Percentiles rank a stretch among this genome's conserved stretches.
Evolutionary conservation across 2,113 vertebrate species (phyloP).

Genomic region (Hemicordylus capensis): DNA sequence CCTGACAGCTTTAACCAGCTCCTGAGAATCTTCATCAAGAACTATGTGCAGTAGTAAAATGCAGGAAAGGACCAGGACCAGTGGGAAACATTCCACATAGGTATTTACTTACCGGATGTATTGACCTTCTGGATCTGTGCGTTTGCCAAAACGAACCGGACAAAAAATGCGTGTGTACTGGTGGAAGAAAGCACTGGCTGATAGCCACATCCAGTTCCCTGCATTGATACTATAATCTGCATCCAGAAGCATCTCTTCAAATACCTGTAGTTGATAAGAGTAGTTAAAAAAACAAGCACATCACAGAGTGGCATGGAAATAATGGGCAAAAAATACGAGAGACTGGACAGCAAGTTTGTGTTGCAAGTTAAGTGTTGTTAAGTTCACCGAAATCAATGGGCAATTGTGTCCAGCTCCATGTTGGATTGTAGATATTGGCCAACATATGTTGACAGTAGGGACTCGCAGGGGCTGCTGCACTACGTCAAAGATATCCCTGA

Average conservation of each 20-base stretch:
- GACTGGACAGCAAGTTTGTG: background rate
- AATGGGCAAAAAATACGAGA: background rate
- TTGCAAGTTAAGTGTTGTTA: no score
- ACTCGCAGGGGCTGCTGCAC: no score
- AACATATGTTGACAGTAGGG: no score
- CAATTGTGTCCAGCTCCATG: no score
- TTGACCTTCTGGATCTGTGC: constrained; percentile 61
- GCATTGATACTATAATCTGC: constrained; percentile 72
- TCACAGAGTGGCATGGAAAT: background rate
- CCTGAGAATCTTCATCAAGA: background rate
- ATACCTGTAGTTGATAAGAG: constrained; percentile 55
- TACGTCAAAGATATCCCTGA: no score
- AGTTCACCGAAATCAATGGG: no score
- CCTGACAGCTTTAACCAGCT: background rate
- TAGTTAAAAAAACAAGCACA: background rate
- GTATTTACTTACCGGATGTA: constrained; percentile 52
- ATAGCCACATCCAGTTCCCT: constrained; percentile 76
- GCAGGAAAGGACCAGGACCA: background rate
- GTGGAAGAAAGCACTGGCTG: constrained; percentile 72
- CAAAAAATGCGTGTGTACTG: constrained; percentile 68
- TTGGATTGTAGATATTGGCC: no score
- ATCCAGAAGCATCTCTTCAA: constrained; percentile 72
- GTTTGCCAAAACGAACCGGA: constrained; percentile 61
- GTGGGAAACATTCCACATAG: background rate
- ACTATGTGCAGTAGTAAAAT: background rate